These are phyloP conservation scores for Acipenser oxyrinchus DNA, from an alignment of 2,797 vertebrate species.

Conservation along the genomic window DNA sequence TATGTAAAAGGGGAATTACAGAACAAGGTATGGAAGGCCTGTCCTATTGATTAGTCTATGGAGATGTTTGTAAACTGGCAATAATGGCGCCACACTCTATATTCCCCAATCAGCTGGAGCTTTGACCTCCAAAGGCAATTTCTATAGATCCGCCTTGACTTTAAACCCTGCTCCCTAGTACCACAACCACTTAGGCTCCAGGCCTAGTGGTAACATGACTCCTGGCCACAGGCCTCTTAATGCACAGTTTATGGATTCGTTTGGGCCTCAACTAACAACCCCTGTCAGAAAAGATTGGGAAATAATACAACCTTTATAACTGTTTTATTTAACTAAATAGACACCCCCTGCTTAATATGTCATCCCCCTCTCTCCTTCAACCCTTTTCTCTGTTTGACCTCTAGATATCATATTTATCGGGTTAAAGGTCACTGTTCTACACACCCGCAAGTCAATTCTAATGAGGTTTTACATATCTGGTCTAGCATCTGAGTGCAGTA, in stretches of 20 bases:
- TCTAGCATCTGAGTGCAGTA: too few relatives aligned
- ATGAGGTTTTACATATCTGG: constrained; percentile 11
- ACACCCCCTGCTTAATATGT: constrained; percentile 20
- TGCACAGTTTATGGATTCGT: constrained; percentile 60
- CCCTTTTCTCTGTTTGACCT: constrained; percentile 5
- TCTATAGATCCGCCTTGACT: constrained; percentile 45
- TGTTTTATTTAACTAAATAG: constrained; percentile 29
- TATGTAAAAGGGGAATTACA: constrained; percentile 37
- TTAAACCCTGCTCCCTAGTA: constrained; percentile 17
- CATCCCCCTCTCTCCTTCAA: neutral
- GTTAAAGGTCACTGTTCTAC: constrained; percentile 9
- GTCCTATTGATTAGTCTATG: constrained; percentile 41
- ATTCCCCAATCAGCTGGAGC: constrained; percentile 32
- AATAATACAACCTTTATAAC: constrained; percentile 44
- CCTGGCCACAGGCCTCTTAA: constrained; percentile 42
- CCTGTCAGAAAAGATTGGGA: constrained; percentile 27
- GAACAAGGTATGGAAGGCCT: constrained; percentile 28
- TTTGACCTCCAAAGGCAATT: constrained; percentile 56
- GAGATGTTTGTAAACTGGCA: constrained; percentile 63
- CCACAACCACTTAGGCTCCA: constrained; percentile 27
- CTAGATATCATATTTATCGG: neutral
- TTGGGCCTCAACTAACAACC: constrained; percentile 40
- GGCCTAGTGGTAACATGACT: constrained; percentile 45
- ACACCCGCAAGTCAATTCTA: constrained; percentile 22
- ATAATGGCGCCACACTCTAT: constrained; percentile 45